Conservation (phyloP, 2,797 vertebrate species). For the Avahi laniger region DNA sequence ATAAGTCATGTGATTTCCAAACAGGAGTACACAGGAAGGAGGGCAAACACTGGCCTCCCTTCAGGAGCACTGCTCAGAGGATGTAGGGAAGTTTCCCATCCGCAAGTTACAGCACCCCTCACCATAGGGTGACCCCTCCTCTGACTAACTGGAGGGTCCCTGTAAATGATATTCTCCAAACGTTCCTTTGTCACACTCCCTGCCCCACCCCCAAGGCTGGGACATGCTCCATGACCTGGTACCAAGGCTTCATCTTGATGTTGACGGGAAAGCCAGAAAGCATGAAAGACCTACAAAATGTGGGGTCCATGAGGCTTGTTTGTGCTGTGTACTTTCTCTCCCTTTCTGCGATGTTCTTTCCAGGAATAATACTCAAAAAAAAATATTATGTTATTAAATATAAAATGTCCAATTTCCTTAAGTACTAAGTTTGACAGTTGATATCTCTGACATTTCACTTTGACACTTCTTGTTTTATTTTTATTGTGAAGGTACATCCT, state of each 20-base stretch:
- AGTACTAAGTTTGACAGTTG: no score
- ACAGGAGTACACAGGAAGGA: background rate
- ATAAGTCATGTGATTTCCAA: background rate
- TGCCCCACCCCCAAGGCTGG: background rate
- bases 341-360: background rate
- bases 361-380: background rate
- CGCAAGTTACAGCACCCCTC: background rate
- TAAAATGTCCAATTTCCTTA: no score
- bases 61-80: background rate
- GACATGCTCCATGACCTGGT: background rate
- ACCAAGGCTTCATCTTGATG: background rate
- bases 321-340: background rate
- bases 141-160: background rate
- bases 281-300: background rate
- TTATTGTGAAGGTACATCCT: no score
- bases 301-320: background rate
- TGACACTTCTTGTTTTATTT: no score
- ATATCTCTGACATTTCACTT: no score
- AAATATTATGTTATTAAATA: no score
- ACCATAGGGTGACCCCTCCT: background rate
- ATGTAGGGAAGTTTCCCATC: background rate
- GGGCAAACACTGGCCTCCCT: background rate
- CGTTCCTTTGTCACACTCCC: background rate
- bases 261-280: background rate
- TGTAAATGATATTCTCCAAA: background rate